Base-by-base conservation (phyloP, 2,888 invertebrate genomes). In the Agrilus mali region DNA sequence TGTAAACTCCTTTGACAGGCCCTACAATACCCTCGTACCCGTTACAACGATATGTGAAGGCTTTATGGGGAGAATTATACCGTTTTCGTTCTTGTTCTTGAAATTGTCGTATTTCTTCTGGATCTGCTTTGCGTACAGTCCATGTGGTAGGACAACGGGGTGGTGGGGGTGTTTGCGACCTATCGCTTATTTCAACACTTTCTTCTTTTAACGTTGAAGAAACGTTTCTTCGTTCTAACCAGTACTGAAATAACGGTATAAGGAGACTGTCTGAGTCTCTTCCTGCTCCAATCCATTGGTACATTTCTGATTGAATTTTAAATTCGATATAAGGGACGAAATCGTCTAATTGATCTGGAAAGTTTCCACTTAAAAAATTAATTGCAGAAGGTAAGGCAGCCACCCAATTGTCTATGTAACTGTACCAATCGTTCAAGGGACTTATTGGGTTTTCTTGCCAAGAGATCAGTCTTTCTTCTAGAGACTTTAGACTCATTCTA, bases 261-360 rank as follows among this genome's bases (percentile, higher is more conserved):
- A 94, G 68, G 34, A 85, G 75, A 4, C 79, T 74, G 64, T 93
- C 93, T 3, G 87, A 83, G 63, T 95, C 94, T 5, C 94, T 73
- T 0, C 93, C 93, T 6, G 89, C 89, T 2, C 94, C 94, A 47
- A 94, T 94, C 95, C 95, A 95, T 58, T 87, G 85, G 65, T 87
- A 89, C 56, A 78, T 72, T 60, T 81, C 78, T 47, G 79, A 64
- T 47, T 75, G 74, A 2, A 76, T 69, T 62, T 90, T 86, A 67
- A 81, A 87, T 63, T 90, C 90, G 56, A 92, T 74, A 57, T 85
- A 89, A 3, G 92, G 90, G 31, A 90, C 86, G 71, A 86, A 92
- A 58, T 89, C 88, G 31, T 86, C 83, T 0, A 89, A 84, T 58
- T 84, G 79, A 40, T 80, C 77, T n/a, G 79, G 74, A 58, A 80